phyloP scores from a whole-genome alignment of 92 coral and sea anemone genomes.

The Hydrozoanthus gracilis region DNA sequence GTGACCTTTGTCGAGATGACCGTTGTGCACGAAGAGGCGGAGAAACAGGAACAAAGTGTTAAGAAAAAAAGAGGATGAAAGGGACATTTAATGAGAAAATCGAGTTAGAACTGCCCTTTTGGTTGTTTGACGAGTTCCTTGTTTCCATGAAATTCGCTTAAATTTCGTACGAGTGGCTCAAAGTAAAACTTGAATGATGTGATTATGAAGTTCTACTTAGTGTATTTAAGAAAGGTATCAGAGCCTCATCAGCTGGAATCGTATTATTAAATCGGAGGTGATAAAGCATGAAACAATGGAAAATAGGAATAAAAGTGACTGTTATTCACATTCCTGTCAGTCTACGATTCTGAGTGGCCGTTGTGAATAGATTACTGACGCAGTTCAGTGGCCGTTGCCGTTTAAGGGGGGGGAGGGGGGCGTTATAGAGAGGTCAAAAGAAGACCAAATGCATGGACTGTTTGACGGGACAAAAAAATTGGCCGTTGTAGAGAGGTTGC shows the following conservation, averaged over 20 bases:
- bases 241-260: neutral
- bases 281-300: neutral
- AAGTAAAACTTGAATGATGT: neutral
- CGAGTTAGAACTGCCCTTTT: too few relatives aligned
- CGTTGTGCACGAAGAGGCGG: too few relatives aligned
- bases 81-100: too few relatives aligned
- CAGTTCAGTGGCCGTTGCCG: constrained; percentile 29
- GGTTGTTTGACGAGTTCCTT: too few relatives aligned
- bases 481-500: constrained; percentile 33
- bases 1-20: too few relatives aligned
- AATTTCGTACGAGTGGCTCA: neutral
- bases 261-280: neutral
- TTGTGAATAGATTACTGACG: neutral
- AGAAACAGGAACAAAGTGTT: too few relatives aligned
- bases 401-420: constrained; percentile 8
- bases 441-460: constrained; percentile 34
- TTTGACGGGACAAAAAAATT: constrained; percentile 24
- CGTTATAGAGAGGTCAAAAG: constrained; percentile 39
- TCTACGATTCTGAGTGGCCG: neutral
- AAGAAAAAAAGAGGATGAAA: too few relatives aligned
- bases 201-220: neutral
- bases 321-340: neutral
- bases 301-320: neutral
- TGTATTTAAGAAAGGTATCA: neutral
- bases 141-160: too few relatives aligned